Percentiles rank a stretch among this genome's conserved stretches.
phyloP scores from a whole-genome alignment of 2,113 vertebrate genomes.

The Gobiocypris rarus region DNA sequence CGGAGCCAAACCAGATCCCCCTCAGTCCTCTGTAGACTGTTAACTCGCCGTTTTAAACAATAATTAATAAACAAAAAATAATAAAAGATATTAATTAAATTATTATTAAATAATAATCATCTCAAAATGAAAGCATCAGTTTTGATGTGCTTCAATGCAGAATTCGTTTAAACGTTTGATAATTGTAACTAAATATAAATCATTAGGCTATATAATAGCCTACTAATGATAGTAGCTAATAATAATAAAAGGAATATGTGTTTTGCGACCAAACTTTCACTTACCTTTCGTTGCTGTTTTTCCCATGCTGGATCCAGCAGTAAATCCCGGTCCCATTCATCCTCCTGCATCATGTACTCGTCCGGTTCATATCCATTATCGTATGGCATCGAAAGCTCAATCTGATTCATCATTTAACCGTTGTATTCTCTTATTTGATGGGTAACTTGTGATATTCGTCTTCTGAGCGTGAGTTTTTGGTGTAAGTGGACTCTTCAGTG shows the following conservation, averaged over 20 bases:
- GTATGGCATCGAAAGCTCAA: conserved; percentile 73
- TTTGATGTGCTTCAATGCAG: too few species aligned
- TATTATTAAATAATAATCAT: too few species aligned
- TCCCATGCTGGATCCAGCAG: conserved; percentile 83
- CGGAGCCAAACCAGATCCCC: conserved; percentile 51
- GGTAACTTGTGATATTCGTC: not conserved
- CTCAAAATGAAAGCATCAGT: too few species aligned
- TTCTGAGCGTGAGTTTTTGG: not conserved
- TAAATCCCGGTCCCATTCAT: conserved; percentile 83
- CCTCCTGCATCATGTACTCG: conserved; percentile 80
- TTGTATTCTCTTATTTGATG: not conserved
- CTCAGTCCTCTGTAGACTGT: too few species aligned
- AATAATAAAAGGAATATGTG: not conserved
- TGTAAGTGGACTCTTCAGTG: not conserved
- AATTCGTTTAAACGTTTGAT: too few species aligned
- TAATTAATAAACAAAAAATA: not conserved
- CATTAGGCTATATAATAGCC: not conserved
- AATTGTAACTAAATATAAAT: not conserved
- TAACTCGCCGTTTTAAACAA: too few species aligned
- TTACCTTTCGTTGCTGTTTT: conserved; percentile 82
- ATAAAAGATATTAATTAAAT: not conserved
- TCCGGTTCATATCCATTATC: conserved; percentile 77
- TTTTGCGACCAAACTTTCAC: conserved; percentile 48
- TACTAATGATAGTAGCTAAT: not conserved
- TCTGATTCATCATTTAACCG: conserved; percentile 68